Evolutionary conservation across 2,888 invertebrate species (phyloP), one percentile per base, ranked within the genome.

Genomic region (Timandra comae): DNA sequence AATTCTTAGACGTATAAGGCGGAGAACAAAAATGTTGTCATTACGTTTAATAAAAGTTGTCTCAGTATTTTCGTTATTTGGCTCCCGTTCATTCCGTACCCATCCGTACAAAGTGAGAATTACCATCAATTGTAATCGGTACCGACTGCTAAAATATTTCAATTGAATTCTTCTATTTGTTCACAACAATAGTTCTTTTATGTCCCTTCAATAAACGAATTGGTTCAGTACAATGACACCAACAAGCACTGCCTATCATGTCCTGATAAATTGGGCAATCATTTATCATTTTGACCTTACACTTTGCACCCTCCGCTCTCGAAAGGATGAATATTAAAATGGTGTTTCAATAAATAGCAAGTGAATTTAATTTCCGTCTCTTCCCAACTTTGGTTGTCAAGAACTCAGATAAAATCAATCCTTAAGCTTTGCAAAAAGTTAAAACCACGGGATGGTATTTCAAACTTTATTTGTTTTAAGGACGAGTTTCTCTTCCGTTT

Each of bases 211-310:
- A 33, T 35, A 35, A 30, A 32, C 26, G 37, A 41, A 43, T 41
- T 33, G 34, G 29, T 25, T 21, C 16, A 32, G 29, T 28, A 30
- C 30, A 27, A 19, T 33, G 24, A 36, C 29, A n/a, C 25, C 30
- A 22, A 21, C 24, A 13, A 26, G 13, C 20, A 29, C 11, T 30
- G 24, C 33, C 11, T 24, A 26, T 29, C 12, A 43, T 36, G 27
- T 28, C 12, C 27, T 36, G 12, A 23, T 27, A 37, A 46, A 43
- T 46, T 42, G 39, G 33, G 21, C 28, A 26, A 23, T 20, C 12
- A 29, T 35, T 46, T 36, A 30, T 38, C 30, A 43, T 33, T 38
- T 32, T 33, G 25, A 30, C 26, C 24, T 32, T 32, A 32, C 30
- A 38, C 29, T 32, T 34, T 8, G 24, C 12, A 30, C 27, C 12